Evolutionary conservation across 1,140 invertebrate species (phyloP).

Genomic region (Euglossa dilemma): DNA sequence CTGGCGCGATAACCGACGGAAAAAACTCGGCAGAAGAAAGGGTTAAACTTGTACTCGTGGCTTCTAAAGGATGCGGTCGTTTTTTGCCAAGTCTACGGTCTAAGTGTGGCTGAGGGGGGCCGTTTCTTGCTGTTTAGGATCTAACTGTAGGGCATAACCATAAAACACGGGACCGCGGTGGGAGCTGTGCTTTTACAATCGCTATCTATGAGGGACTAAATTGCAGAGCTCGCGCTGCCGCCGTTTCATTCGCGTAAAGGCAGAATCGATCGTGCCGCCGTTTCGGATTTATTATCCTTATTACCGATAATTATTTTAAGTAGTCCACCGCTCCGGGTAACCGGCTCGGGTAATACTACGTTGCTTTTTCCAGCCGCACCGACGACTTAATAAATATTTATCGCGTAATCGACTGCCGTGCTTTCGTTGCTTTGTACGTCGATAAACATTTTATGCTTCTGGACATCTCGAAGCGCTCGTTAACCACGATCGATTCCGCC

Average conservation of each 20-base stretch:
- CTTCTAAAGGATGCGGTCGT: constrained; percentile 33
- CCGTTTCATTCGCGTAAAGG: constrained; percentile 48
- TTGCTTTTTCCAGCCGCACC: background rate
- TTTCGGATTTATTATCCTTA: constrained; percentile 51
- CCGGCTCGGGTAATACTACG: background rate
- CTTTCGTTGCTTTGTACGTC: background rate
- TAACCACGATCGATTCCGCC: constrained; percentile 22
- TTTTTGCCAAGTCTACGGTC: constrained; percentile 14
- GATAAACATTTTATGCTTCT: background rate
- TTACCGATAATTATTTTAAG: constrained; percentile 46
- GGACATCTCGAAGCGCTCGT: constrained; percentile 18
- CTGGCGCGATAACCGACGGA: background rate
- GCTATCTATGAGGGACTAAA: constrained; percentile 58
- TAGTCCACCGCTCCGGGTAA: background rate
- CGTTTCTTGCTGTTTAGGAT: constrained; percentile 56
- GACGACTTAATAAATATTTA: constrained; percentile 32
- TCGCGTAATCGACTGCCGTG: background rate
- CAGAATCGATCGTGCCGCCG: constrained; percentile 51
- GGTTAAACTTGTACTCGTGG: constrained; percentile 28
- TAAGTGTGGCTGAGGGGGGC: constrained; percentile 4
- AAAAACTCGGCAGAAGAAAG: constrained; percentile 39
- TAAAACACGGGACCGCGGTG: constrained; percentile 45
- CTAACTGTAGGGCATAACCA: constrained; percentile 57
- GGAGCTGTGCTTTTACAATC: constrained; percentile 46
- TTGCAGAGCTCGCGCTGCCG: constrained; percentile 65